These are phyloP conservation scores for Drosophila barbarae DNA, from an alignment of 2,888 invertebrate genomes.

Conservation along the genomic window DNA sequence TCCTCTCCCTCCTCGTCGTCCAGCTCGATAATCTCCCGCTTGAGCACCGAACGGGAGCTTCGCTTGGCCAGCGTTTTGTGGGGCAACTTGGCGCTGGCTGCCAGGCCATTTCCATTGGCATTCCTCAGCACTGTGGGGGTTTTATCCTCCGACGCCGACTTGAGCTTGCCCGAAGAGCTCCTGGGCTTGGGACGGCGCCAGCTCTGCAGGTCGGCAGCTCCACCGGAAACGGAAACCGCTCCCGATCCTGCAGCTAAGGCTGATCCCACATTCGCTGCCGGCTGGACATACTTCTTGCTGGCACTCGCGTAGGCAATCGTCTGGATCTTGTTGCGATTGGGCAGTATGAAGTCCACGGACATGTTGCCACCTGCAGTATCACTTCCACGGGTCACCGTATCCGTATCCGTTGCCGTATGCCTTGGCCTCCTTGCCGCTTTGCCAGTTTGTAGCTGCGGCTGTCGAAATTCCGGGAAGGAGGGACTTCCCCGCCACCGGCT, in stretches of 20 bases:
- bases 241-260: conserved; percentile 1
- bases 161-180: conserved; percentile 18
- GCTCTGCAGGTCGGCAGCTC: conserved; percentile 52
- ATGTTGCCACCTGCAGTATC: conserved; percentile 60
- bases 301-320: conserved; percentile 71
- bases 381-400: conserved; percentile 35
- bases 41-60: conserved; percentile 53
- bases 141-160: conserved; percentile 56
- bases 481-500: conserved; percentile 26
- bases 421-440: conserved; percentile 9
- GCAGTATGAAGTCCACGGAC: conserved; percentile 75
- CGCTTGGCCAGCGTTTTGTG: conserved; percentile 50
- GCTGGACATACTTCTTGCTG: conserved; percentile 64
- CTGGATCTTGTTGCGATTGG: conserved; percentile 71
- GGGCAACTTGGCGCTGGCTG: conserved; percentile 39
- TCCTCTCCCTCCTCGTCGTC: conserved; percentile 43
- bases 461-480: conserved; percentile 38
- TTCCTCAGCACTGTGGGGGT: conserved; percentile 60
- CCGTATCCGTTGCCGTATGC: conserved; percentile 27
- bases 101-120: conserved; percentile 48
- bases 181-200: conserved; percentile 62
- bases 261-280: not conserved
- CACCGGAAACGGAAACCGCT: not conserved
- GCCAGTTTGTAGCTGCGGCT: conserved; percentile 53
- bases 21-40: conserved; percentile 61